Evolutionary conservation across 2,113 vertebrate genomes (phyloP).

Genomic region (Ardeotis arabs): DNA sequence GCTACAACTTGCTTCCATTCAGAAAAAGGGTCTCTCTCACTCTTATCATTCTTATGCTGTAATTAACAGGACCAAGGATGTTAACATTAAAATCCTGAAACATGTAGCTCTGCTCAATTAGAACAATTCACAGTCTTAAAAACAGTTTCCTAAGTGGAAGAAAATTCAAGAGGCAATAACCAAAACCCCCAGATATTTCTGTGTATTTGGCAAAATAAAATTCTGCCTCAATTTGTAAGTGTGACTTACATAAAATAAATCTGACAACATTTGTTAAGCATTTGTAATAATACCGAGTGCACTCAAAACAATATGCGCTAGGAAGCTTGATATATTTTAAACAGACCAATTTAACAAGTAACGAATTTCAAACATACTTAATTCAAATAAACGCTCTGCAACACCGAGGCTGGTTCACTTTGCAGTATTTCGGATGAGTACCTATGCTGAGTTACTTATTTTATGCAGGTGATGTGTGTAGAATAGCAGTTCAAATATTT

Average conservation of each 20-base stretch:
- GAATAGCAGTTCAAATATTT: slow-evolving; percentile 68
- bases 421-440: slow-evolving; percentile 16
- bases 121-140: slow-evolving; percentile 66
- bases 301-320: neutral
- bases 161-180: slow-evolving; percentile 25
- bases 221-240: neutral
- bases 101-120: slow-evolving; percentile 61
- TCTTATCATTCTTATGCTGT: slow-evolving; percentile 37
- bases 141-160: slow-evolving; percentile 19
- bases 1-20: slow-evolving; percentile 22
- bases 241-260: slow-evolving; percentile 1
- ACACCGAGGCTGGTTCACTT: slow-evolving; percentile 8
- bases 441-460: slow-evolving; percentile 26
- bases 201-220: neutral
- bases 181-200: neutral
- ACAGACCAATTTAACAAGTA: neutral
- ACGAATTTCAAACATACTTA: neutral
- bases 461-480: slow-evolving; percentile 14
- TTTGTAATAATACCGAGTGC: slow-evolving; percentile 24
- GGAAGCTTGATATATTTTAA: neutral
- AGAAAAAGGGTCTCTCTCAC: slow-evolving; percentile 32
- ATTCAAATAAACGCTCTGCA: neutral
- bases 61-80: slow-evolving; percentile 65
- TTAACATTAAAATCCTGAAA: slow-evolving; percentile 55
- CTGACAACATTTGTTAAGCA: neutral